Percentiles rank a stretch among this genome's conserved stretches.
These are phyloP conservation scores for Alloscopus bannaensis DNA, from an alignment of 2,888 invertebrate species.

Conservation along the genomic window DNA sequence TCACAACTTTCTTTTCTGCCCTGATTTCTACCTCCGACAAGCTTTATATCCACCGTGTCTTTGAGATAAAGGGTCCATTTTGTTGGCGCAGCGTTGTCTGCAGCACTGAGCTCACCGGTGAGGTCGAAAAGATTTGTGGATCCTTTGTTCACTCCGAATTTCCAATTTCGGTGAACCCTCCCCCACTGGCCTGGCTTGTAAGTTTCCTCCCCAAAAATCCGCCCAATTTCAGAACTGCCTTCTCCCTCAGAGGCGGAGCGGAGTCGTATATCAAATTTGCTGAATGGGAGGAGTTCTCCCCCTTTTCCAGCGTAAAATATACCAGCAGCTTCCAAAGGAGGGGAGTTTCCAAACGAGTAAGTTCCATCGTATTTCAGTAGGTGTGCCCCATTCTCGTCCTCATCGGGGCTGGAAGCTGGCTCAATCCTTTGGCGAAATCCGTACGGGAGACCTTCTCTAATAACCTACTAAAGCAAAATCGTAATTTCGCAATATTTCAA, in stretches of 20 bases:
- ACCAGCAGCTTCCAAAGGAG: constrained; percentile 28
- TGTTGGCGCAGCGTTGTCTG: constrained; percentile 8
- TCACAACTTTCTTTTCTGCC: constrained; percentile 16
- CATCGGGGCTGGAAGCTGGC: no score
- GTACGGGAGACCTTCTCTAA: no score
- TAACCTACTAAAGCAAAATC: no score
- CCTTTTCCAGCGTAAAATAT: constrained; percentile 14
- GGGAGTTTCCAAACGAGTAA: constrained; percentile 18
- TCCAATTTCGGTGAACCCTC: constrained; percentile 26
- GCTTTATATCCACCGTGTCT: constrained; percentile 30
- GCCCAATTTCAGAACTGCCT: constrained; percentile 13
- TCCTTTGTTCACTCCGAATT: constrained; percentile 2
- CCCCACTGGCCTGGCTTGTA: neutral
- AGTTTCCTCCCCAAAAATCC: constrained; percentile 37
- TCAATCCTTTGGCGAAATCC: no score
- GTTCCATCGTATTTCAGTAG: constrained; percentile 31
- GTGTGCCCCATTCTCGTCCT: neutral
- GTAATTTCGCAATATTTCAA: no score
- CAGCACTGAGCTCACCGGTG: constrained; percentile 13
- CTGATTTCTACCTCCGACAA: constrained; percentile 15
- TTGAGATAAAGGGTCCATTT: constrained; percentile 27
- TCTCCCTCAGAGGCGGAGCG: constrained; percentile 15
- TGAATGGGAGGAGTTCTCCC: constrained; percentile 45
- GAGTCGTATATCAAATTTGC: constrained; percentile 31
- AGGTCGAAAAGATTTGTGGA: constrained; percentile 10